Base-by-base conservation (phyloP, 2,113 vertebrate genomes). In the Mesoclemmys tuberculata region DNA sequence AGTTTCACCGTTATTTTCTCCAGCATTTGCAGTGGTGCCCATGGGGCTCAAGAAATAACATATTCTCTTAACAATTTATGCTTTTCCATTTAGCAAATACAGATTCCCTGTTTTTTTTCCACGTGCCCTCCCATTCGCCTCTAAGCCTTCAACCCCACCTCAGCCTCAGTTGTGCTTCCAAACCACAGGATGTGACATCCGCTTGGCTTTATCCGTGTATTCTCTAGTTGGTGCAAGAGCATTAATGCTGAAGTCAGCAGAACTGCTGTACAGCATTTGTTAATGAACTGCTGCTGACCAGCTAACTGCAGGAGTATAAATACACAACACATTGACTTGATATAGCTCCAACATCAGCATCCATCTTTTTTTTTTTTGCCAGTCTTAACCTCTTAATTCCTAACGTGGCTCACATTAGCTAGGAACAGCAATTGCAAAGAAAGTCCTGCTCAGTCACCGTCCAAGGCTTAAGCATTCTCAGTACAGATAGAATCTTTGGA, bases 71-170 rank as follows among this genome's bases (percentile, higher is more conserved):
- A 77, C 74, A 77, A 27, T 46, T 44, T 13, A 83, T 68, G 41
- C 41, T 56, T 83, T 85, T 92, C 52, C 51, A 58, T 52, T 64
- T 16, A 3, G 19, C 54, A 85, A 92, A 75, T 18, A 75, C n/a
- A 19, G 38, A 87, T 71, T 82, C 84, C 58, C 38, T 5, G 5
- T 82, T 31, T 7, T 90, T 6, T 90, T 84, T 10, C 55, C 21
- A 1, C 58, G 51, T 29, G 87, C 71, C 0, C 0, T 92, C 61
- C 31, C 4, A 0, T 44, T 38, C 81, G 27, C 0, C 1, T 61
- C 49, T 85, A 24, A 88, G 12, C 77, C 55, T 26, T 61, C 4
- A n/a, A 48, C 38, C 35, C 13, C 44, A 44, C 56, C 31, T 68
- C 18, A n/a, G 35, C 9, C 64, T 68, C 35, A 68, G 61, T 2